These are phyloP conservation scores for Falco naumanni DNA, from an alignment of 2,797 vertebrate species.

Conservation along the genomic window DNA sequence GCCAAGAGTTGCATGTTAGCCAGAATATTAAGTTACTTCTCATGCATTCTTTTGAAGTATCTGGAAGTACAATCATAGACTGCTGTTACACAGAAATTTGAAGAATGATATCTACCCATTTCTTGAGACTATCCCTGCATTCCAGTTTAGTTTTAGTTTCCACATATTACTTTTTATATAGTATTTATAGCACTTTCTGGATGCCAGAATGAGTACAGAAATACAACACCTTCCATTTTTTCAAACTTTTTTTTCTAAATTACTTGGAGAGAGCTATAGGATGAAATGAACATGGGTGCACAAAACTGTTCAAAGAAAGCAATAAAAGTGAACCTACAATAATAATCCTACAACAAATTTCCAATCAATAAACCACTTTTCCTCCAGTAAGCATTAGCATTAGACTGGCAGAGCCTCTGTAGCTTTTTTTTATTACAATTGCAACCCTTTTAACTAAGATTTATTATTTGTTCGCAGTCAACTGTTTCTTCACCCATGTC, in stretches of 20 bases:
- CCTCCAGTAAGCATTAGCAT: neutral
- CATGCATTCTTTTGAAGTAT: neutral
- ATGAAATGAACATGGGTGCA: neutral
- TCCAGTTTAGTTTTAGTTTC: neutral
- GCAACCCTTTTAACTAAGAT: neutral
- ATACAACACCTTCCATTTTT: neutral
- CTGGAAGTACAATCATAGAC: neutral
- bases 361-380: neutral
- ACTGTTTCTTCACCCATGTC: neutral
- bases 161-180: neutral
- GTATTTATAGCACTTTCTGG: neutral
- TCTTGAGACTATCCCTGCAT: neutral
- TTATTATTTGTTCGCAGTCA: neutral
- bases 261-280: fast-evolving
- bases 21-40: neutral
- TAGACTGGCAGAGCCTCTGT: neutral
- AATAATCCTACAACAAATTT: neutral
- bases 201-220: neutral
- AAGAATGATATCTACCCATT: neutral
- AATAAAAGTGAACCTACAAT: neutral
- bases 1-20: neutral
- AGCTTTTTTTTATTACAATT: neutral
- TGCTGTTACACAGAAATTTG: neutral
- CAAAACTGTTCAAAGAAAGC: neutral
- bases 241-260: neutral